Percentiles rank a stretch among this genome's conserved stretches.
These are phyloP conservation scores for Aquatica leii DNA, from an alignment of 2,888 invertebrate species.

Conservation along the genomic window DNA sequence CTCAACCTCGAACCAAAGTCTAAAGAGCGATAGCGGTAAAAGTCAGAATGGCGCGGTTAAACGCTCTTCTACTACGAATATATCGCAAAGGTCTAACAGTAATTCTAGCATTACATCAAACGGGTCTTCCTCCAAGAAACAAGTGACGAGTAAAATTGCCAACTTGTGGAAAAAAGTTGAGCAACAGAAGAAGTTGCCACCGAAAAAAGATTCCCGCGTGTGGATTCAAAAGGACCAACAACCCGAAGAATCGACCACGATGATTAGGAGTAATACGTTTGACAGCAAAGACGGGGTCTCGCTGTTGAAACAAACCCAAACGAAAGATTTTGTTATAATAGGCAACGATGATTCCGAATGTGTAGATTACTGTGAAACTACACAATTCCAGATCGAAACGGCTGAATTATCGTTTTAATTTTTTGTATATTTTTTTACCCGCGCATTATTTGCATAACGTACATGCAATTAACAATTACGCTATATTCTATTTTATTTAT, in stretches of 20 bases:
- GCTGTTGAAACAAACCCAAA: slow-evolving; percentile 43
- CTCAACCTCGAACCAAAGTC: slow-evolving; percentile 66
- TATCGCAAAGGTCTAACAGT: slow-evolving; percentile 64
- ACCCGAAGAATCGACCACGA: slow-evolving; percentile 52
- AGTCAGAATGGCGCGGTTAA: slow-evolving; percentile 27
- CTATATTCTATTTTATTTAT: neutral
- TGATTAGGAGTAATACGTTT: slow-evolving; percentile 72
- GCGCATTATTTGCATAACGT: neutral
- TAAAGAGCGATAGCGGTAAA: slow-evolving; percentile 60
- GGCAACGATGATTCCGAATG: too few relatives aligned
- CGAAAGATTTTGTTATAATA: slow-evolving; percentile 43
- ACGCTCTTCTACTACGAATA: slow-evolving; percentile 45
- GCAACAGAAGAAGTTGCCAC: slow-evolving; percentile 67
- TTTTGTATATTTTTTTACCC: neutral
- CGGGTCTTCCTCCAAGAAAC: slow-evolving; percentile 62
- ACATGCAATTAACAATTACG: neutral
- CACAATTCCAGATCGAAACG: neutral
- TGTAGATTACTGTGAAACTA: neutral
- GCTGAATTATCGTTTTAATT: slow-evolving; percentile 9
- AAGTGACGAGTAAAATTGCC: slow-evolving; percentile 81
- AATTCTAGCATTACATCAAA: slow-evolving; percentile 68
- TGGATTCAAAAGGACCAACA: slow-evolving; percentile 50
- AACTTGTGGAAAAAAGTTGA: slow-evolving; percentile 83
- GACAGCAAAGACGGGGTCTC: slow-evolving; percentile 61
- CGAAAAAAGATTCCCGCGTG: slow-evolving; percentile 60